A percentile compares a stretch with the other conserved stretches of the same genome.
Conservation (phyloP, 64 coral and sea anemone species). For the Stylophora pistillata region DNA sequence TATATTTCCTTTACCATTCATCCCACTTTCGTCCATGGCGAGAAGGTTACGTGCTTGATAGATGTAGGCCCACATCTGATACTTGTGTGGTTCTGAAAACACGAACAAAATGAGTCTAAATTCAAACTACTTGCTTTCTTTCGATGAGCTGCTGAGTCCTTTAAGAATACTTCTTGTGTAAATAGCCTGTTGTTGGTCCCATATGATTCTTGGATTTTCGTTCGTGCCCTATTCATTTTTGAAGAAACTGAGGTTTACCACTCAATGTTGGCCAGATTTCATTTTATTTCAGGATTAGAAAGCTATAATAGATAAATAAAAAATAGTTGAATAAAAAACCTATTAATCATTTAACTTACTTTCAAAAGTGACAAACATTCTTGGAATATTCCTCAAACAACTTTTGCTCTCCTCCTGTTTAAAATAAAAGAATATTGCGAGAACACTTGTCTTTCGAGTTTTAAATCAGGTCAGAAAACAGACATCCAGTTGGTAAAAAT, state of each 20-base stretch:
- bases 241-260: no score
- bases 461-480: not conserved
- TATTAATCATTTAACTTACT: not conserved
- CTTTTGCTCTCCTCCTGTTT: constrained; percentile 24
- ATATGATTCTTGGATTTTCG: no score
- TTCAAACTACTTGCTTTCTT: not conserved
- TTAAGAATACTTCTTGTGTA: no score
- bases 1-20: constrained; percentile 47
- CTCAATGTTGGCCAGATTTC: not conserved
- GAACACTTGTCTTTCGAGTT: not conserved
- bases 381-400: constrained; percentile 34
- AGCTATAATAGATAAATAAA: no score
- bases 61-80: constrained; percentile 64
- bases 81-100: constrained; percentile 53
- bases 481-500: no score
- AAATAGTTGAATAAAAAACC: not conserved
- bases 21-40: constrained; percentile 64
- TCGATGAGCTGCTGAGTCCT: not conserved
- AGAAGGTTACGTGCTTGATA: constrained; percentile 69
- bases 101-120: not conserved
- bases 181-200: no score
- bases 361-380: constrained; percentile 27
- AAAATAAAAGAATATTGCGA: not conserved
- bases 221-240: no score
- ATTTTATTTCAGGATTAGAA: not conserved